These are phyloP conservation scores for Callinectes sapidus DNA, from an alignment of 2,888 invertebrate species.

Conservation along the genomic window DNA sequence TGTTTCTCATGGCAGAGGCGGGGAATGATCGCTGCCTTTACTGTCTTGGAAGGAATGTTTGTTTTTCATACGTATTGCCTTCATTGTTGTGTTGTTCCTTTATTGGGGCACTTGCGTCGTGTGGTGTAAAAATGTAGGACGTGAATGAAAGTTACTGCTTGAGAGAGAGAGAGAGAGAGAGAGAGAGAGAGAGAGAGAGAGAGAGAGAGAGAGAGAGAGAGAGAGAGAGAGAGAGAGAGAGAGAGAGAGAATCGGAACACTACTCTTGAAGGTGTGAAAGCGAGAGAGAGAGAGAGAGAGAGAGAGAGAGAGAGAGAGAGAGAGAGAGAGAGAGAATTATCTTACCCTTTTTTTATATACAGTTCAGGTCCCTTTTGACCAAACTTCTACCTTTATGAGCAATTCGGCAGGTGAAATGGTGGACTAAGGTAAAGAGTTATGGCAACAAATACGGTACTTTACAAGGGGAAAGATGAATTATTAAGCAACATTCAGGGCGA, in stretches of 20 bases:
- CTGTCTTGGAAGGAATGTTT: background rate
- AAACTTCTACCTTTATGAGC: too few species aligned
- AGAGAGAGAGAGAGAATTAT: background rate
- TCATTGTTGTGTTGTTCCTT: background rate
- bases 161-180: background rate
- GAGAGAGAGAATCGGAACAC: too few species aligned
- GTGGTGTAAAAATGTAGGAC: background rate
- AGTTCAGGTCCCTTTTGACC: too few species aligned
- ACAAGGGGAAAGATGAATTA: too few species aligned
- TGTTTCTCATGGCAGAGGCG: background rate
- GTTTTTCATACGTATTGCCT: background rate
- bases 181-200: slow-evolving; percentile 1
- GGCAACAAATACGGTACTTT: too few species aligned
- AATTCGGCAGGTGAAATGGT: too few species aligned
- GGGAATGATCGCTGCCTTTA: background rate
- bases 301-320: background rate
- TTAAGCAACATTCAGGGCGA: too few species aligned
- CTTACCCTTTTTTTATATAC: too few species aligned
- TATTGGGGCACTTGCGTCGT: background rate
- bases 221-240: too few species aligned
- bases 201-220: background rate
- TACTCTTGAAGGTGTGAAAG: too few species aligned
- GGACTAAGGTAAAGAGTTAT: too few species aligned
- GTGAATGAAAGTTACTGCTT: background rate
- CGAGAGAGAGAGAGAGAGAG: background rate